phyloP scores from a whole-genome alignment of 2,113 vertebrate species.

The Phyllostomus discolor region DNA sequence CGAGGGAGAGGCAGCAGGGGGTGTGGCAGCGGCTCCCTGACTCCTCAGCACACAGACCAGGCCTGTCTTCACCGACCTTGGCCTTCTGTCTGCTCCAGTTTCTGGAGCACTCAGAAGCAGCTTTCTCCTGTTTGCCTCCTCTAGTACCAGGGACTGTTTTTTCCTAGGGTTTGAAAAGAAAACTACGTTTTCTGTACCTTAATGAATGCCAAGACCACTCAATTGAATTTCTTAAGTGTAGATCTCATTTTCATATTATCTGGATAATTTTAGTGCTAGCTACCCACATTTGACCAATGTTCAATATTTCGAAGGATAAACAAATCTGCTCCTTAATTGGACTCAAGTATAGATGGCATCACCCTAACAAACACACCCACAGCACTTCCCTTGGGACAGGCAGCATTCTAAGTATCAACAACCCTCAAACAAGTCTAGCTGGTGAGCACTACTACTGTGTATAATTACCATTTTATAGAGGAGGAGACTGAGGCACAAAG shows the following conservation, averaged over 20 bases:
- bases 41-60: background rate
- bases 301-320: background rate
- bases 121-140: background rate
- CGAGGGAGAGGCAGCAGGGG: background rate
- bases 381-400: background rate
- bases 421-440: background rate
- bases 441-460: too few relatives aligned
- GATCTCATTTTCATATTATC: background rate
- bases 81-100: background rate
- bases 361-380: background rate
- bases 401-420: background rate
- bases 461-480: background rate
- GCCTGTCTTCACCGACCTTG: background rate
- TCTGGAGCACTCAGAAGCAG: background rate
- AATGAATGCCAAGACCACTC: background rate
- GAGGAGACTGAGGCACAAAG: background rate
- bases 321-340: background rate
- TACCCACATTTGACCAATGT: background rate
- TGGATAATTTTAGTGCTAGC: background rate
- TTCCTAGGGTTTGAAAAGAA: background rate
- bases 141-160: background rate
- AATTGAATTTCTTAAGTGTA: background rate
- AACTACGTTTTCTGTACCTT: background rate
- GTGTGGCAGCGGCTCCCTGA: background rate
- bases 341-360: background rate